Conservation (phyloP, 2,888 invertebrate genomes). For the Halictus quadricinctus region DNA sequence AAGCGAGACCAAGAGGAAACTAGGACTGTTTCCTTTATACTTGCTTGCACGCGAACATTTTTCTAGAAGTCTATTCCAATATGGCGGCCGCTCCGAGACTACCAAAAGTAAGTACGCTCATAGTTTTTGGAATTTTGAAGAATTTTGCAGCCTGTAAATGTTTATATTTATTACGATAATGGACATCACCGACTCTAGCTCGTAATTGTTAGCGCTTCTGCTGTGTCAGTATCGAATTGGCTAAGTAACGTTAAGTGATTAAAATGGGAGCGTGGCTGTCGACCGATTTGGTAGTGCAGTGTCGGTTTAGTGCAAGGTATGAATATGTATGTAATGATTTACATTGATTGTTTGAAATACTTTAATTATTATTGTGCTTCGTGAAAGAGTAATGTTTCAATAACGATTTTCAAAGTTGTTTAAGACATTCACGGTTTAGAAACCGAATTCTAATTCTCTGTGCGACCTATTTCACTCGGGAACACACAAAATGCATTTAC, state of each 20-base stretch:
- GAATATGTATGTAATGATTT: neutral
- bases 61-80: neutral
- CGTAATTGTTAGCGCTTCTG: constrained; percentile 47
- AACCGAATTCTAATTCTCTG: constrained; percentile 10
- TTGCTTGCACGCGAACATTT: neutral
- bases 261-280: constrained; percentile 18
- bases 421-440: neutral
- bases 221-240: constrained; percentile 11
- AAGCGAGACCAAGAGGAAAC: neutral
- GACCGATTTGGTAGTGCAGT: constrained; percentile 28
- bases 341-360: neutral
- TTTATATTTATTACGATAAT: constrained; percentile 37
- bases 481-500: constrained; percentile 66
- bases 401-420: neutral
- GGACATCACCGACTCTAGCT: constrained; percentile 37
- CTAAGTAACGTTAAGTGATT: constrained; percentile 28
- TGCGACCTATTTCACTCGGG: constrained; percentile 39
- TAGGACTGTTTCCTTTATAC: neutral
- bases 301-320: neutral
- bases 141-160: neutral
- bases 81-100: neutral
- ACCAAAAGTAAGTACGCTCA: neutral
- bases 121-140: neutral
- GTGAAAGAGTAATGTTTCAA: neutral
- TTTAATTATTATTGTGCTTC: neutral